Conservation (phyloP, 2,888 invertebrate species). For the Xiphydria camelus region DNA sequence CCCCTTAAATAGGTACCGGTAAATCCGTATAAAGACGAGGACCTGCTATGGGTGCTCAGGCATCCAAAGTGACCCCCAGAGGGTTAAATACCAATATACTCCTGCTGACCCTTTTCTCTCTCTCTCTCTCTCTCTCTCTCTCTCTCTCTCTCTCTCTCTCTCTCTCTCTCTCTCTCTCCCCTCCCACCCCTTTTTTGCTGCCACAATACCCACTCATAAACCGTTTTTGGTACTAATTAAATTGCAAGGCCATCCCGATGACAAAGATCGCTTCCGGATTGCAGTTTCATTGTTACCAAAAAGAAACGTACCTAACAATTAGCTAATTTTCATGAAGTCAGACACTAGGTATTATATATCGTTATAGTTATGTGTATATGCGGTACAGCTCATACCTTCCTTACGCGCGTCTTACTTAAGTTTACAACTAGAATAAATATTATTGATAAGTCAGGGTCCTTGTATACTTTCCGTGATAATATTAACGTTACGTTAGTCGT, state of each 20-base stretch:
- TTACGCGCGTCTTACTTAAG: conserved; percentile 26
- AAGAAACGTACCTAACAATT: conserved; percentile 25
- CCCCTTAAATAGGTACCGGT: conserved; percentile 7
- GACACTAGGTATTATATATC: conserved; percentile 23
- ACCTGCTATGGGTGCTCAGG: too few relatives aligned
- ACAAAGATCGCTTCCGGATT: conserved; percentile 10
- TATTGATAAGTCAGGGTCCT: conserved; percentile 39
- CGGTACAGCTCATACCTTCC: conserved; percentile 17
- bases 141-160: conserved; percentile 7
- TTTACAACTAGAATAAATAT: conserved; percentile 48
- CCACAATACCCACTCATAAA: too few relatives aligned
- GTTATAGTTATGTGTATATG: conserved; percentile 12
- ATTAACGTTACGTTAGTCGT: conserved; percentile 28
- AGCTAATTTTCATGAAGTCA: conserved; percentile 29
- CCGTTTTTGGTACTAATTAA: conserved; percentile 24
- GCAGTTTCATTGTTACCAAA: conserved; percentile 6
- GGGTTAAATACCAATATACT: too few relatives aligned
- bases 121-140: conserved; percentile 5
- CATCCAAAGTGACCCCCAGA: too few relatives aligned
- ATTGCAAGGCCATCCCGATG: conserved; percentile 18
- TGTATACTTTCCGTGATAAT: conserved; percentile 40
- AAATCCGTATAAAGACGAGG: too few relatives aligned
- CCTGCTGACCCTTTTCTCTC: conserved; percentile 1
- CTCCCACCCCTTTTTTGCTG: neutral
- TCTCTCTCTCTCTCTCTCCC: conserved; percentile 8